Percentiles rank a stretch among this genome's conserved stretches.
phyloP scores from a whole-genome alignment of 2,888 invertebrate species.

The Erynnis tages region DNA sequence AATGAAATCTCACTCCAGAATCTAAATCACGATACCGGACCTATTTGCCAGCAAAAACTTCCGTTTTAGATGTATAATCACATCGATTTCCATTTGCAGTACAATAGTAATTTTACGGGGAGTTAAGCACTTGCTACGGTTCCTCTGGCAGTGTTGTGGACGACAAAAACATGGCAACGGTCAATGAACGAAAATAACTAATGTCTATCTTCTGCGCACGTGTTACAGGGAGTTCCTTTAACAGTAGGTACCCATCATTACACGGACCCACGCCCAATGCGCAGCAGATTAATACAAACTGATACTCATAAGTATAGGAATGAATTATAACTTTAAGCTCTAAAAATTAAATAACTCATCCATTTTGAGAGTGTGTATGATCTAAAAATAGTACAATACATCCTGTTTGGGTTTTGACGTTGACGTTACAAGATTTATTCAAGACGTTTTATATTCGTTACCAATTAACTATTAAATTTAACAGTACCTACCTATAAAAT shows the following conservation, averaged over 20 bases:
- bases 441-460: no score
- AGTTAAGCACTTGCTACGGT: slow-evolving; percentile 48
- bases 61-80: slow-evolving; percentile 6
- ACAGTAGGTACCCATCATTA: slow-evolving; percentile 1
- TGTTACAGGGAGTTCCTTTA: slow-evolving; percentile 38
- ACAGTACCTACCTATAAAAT: no score
- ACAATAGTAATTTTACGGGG: slow-evolving; percentile 31
- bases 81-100: slow-evolving; percentile 12
- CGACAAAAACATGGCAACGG: slow-evolving; percentile 62
- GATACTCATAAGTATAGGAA: slow-evolving; percentile 1
- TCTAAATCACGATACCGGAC: background rate
- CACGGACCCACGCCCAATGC: slow-evolving; percentile 1
- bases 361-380: no score
- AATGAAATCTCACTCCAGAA: background rate
- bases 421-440: no score
- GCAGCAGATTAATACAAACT: slow-evolving; percentile 4
- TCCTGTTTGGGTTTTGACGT: slow-evolving; percentile 8
- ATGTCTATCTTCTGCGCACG: slow-evolving; percentile 42
- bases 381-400: background rate
- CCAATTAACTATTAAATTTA: no score
- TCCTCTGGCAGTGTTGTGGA: slow-evolving; percentile 35
- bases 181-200: slow-evolving; percentile 64
- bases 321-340: slow-evolving; percentile 1
- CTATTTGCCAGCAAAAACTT: background rate
- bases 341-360: no score